Percentiles rank a stretch among this genome's conserved stretches.
Conservation (phyloP, 2,113 vertebrate genomes). For the Columba janthina region DNA sequence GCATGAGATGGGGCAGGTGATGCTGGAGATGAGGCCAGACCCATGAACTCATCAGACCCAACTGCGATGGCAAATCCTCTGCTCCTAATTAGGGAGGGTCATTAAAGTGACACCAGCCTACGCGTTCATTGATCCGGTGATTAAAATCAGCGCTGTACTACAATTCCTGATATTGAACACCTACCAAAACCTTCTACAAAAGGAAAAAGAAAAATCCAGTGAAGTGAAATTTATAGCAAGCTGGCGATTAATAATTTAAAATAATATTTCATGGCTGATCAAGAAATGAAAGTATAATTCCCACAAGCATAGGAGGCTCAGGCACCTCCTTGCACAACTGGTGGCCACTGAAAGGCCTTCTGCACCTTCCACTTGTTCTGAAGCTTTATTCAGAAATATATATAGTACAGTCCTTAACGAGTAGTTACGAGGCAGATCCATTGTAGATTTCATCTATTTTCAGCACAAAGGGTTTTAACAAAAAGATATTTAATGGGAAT, state of each 20-base stretch:
- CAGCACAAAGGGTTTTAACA: background rate
- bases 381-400: background rate
- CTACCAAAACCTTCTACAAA: background rate
- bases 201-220: background rate
- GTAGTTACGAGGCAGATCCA: background rate
- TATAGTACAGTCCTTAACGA: background rate
- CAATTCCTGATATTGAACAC: background rate
- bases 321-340: background rate
- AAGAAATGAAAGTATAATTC: background rate
- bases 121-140: background rate
- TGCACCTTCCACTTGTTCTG: background rate
- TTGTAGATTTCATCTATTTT: background rate
- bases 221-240: background rate
- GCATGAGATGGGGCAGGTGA: background rate
- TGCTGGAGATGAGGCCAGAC: background rate
- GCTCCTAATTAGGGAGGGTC: conserved; percentile 15
- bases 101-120: background rate
- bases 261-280: background rate
- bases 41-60: background rate
- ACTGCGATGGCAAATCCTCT: background rate
- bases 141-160: background rate
- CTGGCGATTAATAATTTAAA: background rate
- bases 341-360: background rate
- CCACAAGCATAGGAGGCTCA: background rate
- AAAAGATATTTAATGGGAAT: background rate